Evolutionary conservation across 2,797 vertebrate species (phyloP), one percentile per base, ranked within the genome.

Genomic region (Danio tinwini): DNA sequence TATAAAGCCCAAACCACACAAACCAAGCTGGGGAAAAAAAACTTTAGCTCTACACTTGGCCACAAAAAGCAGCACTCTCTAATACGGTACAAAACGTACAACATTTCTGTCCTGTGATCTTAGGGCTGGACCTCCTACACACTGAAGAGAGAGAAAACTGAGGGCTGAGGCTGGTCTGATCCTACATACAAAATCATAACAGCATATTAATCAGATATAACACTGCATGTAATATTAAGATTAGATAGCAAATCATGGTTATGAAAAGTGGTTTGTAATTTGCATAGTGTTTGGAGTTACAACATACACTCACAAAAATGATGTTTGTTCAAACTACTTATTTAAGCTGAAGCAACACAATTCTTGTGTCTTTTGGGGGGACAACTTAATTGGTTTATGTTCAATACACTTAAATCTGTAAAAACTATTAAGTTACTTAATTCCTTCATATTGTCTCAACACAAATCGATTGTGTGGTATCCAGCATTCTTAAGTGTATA

Each of bases 1-100:
- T 59, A 67, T 78, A 84, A 84, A 84, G 63, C 17, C 45, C 17
- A 16, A 64, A 73, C 78, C 78, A 17, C 82, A 81, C 50, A 64
- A 69, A 73, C 59, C 39, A 42, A 65, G 67, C 52, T 16, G 10
- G 14, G 13, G n/a, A 29, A 67, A 50, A 7, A 70, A 75, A 29
- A 14, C 5, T 9, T 56, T 9, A 39, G 5, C 50, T 50, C 50
- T 49, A 13, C 19, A 42, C 29, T 44, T 17, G 10, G 39, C 49
- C 47, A 63, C 58, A 42, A 44, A 52, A 50, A 29, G 29, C 17
- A 56, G 11, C 11, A 29, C 52, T 67, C 78, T 80, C 55, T 55
- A 55, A 55, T 53, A 44, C 12, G 47, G 74, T 56, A 76, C 74
- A 76, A 65, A 76, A 55, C 40, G 1, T 76, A 58, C 4, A 29